These are phyloP conservation scores for Metellina segmentata DNA, from an alignment of 2,888 invertebrate genomes.

Conservation along the genomic window DNA sequence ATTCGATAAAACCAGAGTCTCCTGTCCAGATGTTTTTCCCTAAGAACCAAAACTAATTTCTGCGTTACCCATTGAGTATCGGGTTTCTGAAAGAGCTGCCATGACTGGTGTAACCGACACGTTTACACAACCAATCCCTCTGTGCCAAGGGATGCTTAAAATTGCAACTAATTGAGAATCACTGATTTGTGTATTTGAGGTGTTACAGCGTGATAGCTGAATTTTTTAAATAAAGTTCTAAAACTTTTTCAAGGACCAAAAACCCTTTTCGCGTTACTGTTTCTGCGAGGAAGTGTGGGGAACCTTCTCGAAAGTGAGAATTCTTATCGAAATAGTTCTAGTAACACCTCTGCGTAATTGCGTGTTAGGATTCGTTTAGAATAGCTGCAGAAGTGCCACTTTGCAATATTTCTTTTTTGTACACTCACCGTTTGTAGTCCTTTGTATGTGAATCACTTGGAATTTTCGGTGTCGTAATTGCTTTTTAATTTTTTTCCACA, in stretches of 20 bases:
- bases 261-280: not conserved
- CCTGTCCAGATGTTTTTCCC: not conserved
- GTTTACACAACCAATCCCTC: too few species aligned
- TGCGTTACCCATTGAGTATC: too few species aligned
- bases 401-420: slow-evolving; percentile 47
- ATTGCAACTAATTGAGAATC: slow-evolving; percentile 25
- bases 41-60: too few species aligned
- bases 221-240: not conserved
- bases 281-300: not conserved
- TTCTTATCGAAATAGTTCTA: not conserved
- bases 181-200: slow-evolving; percentile 28
- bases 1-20: not conserved
- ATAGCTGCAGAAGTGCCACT: slow-evolving; percentile 41
- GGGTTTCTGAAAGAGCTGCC: too few species aligned
- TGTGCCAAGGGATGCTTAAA: too few species aligned
- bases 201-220: not conserved
- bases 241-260: slow-evolving; percentile 59
- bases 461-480: slow-evolving; percentile 23
- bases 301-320: not conserved
- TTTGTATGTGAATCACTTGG: slow-evolving; percentile 48
- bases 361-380: slow-evolving; percentile 4
- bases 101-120: too few species aligned
- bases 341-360: not conserved
- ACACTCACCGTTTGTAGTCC: slow-evolving; percentile 15
- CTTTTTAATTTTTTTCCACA: slow-evolving; percentile 55